Evolutionary conservation across 2,113 vertebrate species (phyloP).

Genomic region (Australoheros scitulus): DNA sequence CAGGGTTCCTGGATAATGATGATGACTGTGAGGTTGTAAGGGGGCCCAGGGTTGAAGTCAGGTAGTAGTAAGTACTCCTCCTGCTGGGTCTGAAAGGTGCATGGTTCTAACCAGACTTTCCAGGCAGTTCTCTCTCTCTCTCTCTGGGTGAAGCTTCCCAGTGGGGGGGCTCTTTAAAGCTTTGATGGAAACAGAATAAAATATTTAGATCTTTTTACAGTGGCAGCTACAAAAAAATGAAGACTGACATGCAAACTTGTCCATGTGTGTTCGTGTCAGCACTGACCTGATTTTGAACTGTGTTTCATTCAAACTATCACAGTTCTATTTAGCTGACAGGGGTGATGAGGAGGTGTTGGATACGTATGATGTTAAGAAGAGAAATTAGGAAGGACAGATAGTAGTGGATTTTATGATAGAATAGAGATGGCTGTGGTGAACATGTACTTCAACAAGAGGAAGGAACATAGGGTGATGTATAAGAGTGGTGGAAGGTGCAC

Average conservation of each 20-base stretch:
- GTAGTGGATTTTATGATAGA: too few species aligned
- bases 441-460: too few species aligned
- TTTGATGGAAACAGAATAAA: conserved; percentile 34
- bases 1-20: conserved; percentile 53
- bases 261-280: conserved; percentile 19
- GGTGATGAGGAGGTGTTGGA: neutral
- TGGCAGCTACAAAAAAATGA: conserved; percentile 7
- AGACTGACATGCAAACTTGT: conserved; percentile 22
- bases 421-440: too few species aligned
- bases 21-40: conserved; percentile 46
- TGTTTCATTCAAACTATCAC: neutral
- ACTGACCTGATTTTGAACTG: conserved; percentile 50
- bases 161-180: neutral
- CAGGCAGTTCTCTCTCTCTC: neutral
- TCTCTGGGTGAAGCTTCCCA: neutral
- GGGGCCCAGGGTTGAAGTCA: neutral
- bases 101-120: conserved; percentile 20
- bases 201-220: conserved; percentile 37
- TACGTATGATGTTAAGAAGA: too few species aligned
- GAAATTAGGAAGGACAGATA: too few species aligned
- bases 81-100: conserved; percentile 19
- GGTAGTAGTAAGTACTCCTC: conserved; percentile 5
- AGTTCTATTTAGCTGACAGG: neutral
- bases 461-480: too few species aligned
- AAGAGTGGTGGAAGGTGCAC: too few species aligned